phyloP scores from a whole-genome alignment of 2,797 vertebrate genomes.

The Crenichthys baileyi region DNA sequence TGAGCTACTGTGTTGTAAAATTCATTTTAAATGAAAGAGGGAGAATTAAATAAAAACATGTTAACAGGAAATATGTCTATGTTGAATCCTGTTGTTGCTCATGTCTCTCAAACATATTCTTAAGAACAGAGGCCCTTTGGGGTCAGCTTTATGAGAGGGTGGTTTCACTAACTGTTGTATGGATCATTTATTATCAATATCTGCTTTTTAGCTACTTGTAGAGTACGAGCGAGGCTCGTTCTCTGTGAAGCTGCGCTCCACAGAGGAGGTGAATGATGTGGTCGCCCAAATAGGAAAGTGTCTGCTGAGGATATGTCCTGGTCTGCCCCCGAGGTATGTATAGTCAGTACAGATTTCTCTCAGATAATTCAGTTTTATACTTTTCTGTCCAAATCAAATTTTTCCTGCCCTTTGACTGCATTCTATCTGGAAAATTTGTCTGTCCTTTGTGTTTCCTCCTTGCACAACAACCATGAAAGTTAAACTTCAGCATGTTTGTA shows the following conservation, averaged over 20 bases:
- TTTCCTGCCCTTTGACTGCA: not conserved
- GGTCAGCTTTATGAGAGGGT: not conserved
- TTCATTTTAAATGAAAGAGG: not conserved
- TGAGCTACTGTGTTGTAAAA: not conserved
- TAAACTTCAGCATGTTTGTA: not conserved
- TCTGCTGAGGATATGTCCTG: conserved; percentile 92
- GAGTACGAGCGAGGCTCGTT: conserved; percentile 91
- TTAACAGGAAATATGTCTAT: not conserved
- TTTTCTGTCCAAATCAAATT: not conserved
- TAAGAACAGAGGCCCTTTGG: not conserved
- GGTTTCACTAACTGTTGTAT: not conserved
- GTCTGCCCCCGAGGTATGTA: conserved; percentile 90
- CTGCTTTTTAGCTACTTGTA: conserved; percentile 70
- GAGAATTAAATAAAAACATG: not conserved
- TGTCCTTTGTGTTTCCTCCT: not conserved
- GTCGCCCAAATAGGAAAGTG: conserved; percentile 92
- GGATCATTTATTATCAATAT: conserved; percentile 21
- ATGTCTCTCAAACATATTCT: not conserved
- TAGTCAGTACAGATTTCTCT: fast-evolving
- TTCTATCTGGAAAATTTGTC: not conserved
- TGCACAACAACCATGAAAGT: not conserved
- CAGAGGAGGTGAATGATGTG: conserved; percentile 92
- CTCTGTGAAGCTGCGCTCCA: conserved; percentile 89
- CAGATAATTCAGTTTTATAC: not conserved
- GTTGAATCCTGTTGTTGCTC: not conserved